Conservation (phyloP, 2,888 invertebrate genomes). For the Synergus umbraculus region DNA sequence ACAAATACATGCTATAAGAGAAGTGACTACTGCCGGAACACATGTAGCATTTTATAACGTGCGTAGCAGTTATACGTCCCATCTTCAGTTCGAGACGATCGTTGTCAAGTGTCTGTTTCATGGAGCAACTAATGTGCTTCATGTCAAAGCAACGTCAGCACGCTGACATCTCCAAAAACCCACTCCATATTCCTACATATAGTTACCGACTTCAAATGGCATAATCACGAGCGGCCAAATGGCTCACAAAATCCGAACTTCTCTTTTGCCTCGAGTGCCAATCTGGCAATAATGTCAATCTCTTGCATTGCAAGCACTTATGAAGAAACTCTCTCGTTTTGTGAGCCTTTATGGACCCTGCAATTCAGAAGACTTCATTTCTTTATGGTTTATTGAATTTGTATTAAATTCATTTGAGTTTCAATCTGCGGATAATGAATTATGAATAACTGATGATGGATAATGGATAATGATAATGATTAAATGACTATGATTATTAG, state of each 20-base stretch:
- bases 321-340: not conserved
- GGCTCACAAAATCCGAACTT: constrained; percentile 35
- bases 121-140: not conserved
- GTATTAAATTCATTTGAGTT: not conserved
- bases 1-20: constrained; percentile 1
- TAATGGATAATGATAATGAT: too few species aligned
- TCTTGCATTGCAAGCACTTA: constrained; percentile 18
- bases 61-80: constrained; percentile 16
- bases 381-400: not conserved
- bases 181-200: constrained; percentile 23
- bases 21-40: not conserved
- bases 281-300: constrained; percentile 31
- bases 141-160: constrained; percentile 32
- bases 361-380: not conserved
- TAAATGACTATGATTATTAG: too few species aligned
- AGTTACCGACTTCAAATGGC: constrained; percentile 32
- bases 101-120: constrained; percentile 33
- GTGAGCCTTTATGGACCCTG: not conserved
- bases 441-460: too few species aligned
- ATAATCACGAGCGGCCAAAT: constrained; percentile 31
- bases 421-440: too few species aligned
- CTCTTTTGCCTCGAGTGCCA: constrained; percentile 18
- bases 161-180: constrained; percentile 17
- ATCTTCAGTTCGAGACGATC: constrained; percentile 25
- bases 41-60: constrained; percentile 12